phyloP scores from a whole-genome alignment of 2,797 vertebrate genomes.

The Pangasius larnaudii region DNA sequence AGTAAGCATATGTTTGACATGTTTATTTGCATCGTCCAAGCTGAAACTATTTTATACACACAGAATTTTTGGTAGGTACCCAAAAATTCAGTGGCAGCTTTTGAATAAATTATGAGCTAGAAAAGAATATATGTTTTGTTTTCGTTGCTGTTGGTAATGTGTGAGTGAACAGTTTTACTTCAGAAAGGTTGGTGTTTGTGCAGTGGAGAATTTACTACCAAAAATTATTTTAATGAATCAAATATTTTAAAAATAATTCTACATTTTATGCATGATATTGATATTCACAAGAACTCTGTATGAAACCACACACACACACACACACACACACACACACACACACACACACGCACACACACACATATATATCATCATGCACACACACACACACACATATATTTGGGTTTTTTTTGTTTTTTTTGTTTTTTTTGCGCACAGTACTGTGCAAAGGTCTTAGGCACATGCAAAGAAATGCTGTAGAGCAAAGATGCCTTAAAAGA shows the following conservation, averaged over 20 bases:
- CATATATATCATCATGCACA: too few relatives aligned
- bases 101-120: neutral
- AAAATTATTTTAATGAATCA: neutral
- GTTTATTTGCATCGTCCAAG: neutral
- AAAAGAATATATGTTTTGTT: neutral
- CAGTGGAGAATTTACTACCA: neutral
- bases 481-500: too few relatives aligned
- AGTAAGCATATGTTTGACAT: slow-evolving; percentile 15
- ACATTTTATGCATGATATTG: neutral
- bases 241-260: neutral
- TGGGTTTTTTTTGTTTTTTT: too few relatives aligned
- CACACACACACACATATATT: too few relatives aligned
- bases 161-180: neutral
- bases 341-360: too few relatives aligned
- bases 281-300: neutral
- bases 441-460: too few relatives aligned
- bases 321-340: too few relatives aligned
- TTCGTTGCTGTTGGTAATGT: neutral
- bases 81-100: neutral
- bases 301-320: neutral
- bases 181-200: neutral
- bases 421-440: too few relatives aligned
- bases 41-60: neutral
- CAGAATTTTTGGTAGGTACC: neutral
- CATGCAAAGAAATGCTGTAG: too few relatives aligned